phyloP scores from a whole-genome alignment of 35 echinoderm and acorn worm genomes.

The Acanthaster planci region DNA sequence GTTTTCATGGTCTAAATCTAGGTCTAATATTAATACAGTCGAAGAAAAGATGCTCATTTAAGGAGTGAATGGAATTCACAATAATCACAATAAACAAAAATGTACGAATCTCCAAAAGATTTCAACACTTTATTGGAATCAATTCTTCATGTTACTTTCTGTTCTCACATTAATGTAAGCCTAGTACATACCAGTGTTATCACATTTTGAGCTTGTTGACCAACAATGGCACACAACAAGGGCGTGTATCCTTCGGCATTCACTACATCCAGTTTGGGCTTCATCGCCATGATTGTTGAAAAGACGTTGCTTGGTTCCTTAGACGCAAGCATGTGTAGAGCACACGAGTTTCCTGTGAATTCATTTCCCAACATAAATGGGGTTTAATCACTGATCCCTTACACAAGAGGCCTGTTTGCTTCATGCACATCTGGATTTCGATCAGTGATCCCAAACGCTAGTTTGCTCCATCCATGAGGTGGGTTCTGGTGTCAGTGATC shows the following conservation, averaged over 20 bases:
- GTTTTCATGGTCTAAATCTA: too few species aligned
- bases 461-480: too few species aligned
- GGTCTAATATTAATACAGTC: neutral
- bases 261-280: neutral
- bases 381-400: too few species aligned
- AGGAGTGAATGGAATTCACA: neutral
- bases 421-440: too few species aligned
- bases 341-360: too few species aligned
- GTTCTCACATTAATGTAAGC: neutral
- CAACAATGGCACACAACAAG: neutral
- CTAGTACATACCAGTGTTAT: constrained; percentile 1
- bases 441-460: too few species aligned
- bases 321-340: neutral
- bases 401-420: too few species aligned
- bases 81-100: neutral
- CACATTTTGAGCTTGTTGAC: neutral
- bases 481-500: too few species aligned
- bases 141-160: neutral
- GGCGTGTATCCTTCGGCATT: neutral
- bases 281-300: neutral
- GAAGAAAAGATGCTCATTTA: neutral
- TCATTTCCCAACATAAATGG: too few species aligned
- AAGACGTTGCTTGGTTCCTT: neutral
- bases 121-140: neutral
- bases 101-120: neutral